Evolutionary conservation across 2,888 invertebrate genomes (phyloP), one percentile per base, ranked within the genome.

Genomic region (Heliconius hortense): DNA sequence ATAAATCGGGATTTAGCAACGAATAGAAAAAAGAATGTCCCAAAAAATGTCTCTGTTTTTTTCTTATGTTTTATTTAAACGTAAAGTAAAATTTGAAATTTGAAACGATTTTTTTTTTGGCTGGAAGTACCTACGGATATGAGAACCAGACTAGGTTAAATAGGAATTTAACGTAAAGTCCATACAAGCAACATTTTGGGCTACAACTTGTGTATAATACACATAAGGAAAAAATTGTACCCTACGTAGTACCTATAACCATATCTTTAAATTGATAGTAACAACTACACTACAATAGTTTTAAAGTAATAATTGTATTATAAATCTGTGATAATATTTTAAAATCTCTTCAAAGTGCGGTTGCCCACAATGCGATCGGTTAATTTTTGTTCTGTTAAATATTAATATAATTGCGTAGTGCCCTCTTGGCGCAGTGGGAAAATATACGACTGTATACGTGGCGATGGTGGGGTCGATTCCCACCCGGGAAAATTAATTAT

Each of bases 321-420:
- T 68, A 68, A 26, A 24, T 68, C 21, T 2, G 10, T 11, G 11
- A 28, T 64, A 35, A 21, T 64, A 64, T 39, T 64, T 39, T 64
- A 39, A 64, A 64, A 39, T 64, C n/a, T 24, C 15, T 64, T 35
- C 35, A 64, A 59, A 15, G 4, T 70, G 70, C 39, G 70, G 70
- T 70, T 26, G 15, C 2, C 39, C 39, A 24, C 60, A 70, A 35
- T 35, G 56, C 56, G 2, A 59, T 70, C 15, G 39, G n/a, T 24
- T 56, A 28, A 53, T 68, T 68, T 68, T 68, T 59, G 26, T 60
- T 60, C 26, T 39, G 26, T 59, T 18, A 5, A 56, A 70, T 24
- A 35, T 28, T 28, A 53, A 4, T 28, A 53, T 53, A 31, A 69
- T 31, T 56, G 56, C n/a, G n/a, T 13, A 48, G 31, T 13, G 1